Conservation (phyloP, 1,140 invertebrate species). For the Eupristina koningsbergeri region DNA sequence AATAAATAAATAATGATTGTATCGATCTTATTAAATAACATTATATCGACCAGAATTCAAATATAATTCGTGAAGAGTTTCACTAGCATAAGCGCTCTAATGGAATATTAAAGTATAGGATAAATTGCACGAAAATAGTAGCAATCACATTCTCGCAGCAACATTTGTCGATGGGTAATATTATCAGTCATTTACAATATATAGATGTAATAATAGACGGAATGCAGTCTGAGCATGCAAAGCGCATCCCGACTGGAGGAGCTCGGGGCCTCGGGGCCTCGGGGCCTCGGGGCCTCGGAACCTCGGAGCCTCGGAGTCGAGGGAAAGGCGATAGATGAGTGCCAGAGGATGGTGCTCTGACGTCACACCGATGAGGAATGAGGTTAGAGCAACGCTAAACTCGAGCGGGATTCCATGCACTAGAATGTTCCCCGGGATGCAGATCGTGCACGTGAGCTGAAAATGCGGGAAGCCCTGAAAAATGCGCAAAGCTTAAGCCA, state of each 20-base stretch:
- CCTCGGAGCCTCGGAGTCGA: constrained; percentile 45
- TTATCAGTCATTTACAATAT: constrained; percentile 25
- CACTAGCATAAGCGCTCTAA: not conserved
- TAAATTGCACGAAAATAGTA: not conserved
- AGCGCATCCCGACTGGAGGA: not conserved
- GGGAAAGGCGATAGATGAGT: constrained; percentile 62
- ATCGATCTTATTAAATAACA: no score
- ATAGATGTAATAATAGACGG: not conserved
- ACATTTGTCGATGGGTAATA: not conserved
- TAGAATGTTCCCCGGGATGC: not conserved
- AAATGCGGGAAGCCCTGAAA: no score
- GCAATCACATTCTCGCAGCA: not conserved
- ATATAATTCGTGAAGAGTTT: not conserved
- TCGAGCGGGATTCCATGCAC: constrained; percentile 22
- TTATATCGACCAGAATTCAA: not conserved
- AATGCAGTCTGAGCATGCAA: not conserved
- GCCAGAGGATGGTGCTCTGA: constrained; percentile 53
- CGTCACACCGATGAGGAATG: constrained; percentile 69
- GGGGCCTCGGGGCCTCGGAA: not conserved
- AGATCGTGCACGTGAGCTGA: not conserved
- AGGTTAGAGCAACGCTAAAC: constrained; percentile 63
- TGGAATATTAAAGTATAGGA: not conserved
- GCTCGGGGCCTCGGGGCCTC: not conserved
- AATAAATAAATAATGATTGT: no score
- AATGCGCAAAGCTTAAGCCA: not conserved